phyloP scores from a whole-genome alignment of 2,888 invertebrate species.

The Chromoteleia sp. region DNA sequence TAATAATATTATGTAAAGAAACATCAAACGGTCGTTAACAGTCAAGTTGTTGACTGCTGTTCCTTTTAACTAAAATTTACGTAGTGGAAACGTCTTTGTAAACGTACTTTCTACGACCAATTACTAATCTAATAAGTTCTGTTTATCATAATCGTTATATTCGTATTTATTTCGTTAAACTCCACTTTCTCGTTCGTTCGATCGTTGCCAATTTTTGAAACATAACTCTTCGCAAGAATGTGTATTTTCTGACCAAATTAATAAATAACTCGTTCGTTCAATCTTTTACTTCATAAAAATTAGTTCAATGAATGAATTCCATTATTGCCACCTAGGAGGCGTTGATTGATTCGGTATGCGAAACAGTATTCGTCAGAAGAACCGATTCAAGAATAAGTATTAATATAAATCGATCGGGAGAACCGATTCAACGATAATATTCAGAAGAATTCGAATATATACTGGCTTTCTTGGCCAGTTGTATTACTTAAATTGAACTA shows the following conservation, averaged over 20 bases:
- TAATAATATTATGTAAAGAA: slow-evolving; percentile 71
- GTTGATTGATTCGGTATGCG: too few species aligned
- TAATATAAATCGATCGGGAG: too few species aligned
- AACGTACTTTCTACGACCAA: too few species aligned
- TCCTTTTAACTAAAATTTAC: slow-evolving; percentile 52
- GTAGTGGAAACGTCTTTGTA: slow-evolving; percentile 5
- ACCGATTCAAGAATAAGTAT: too few species aligned
- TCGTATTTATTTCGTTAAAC: neutral
- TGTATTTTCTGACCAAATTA: neutral
- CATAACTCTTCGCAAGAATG: neutral
- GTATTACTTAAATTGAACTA: too few species aligned
- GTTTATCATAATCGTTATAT: neutral
- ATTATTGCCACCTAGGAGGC: slow-evolving; percentile 7
- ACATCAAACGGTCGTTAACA: slow-evolving; percentile 65
- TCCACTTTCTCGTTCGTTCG: too few species aligned
- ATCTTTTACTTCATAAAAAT: slow-evolving; percentile 10
- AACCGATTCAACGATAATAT: too few species aligned
- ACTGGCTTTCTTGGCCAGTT: too few species aligned
- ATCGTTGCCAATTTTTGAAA: too few species aligned
- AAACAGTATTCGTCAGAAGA: too few species aligned
- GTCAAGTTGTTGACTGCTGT: slow-evolving; percentile 66
- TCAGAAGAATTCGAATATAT: too few species aligned
- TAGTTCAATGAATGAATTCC: slow-evolving; percentile 34
- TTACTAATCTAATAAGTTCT: neutral
- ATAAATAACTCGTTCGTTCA: slow-evolving; percentile 2